These are phyloP conservation scores for Phthorimaea operculella DNA, from an alignment of 1,140 invertebrate species.

Conservation along the genomic window DNA sequence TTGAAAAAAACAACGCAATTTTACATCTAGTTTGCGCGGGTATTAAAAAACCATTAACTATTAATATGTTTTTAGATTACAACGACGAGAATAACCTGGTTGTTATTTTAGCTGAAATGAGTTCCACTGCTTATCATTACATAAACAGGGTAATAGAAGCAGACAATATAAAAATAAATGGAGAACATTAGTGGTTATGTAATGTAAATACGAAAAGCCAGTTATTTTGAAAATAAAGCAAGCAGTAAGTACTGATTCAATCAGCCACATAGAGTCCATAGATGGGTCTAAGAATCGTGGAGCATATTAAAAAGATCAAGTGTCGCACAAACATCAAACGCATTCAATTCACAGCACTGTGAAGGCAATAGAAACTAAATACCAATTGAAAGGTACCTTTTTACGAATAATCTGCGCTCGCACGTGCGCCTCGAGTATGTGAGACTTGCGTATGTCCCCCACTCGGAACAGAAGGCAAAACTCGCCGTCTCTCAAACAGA, in stretches of 20 bases:
- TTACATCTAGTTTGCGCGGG: background rate
- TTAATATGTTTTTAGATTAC: background rate
- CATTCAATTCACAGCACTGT: constrained; percentile 3
- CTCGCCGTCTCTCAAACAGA: constrained; percentile 66
- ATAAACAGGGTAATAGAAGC: too few relatives aligned
- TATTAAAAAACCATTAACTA: constrained; percentile 11
- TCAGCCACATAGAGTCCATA: constrained; percentile 23
- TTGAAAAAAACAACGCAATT: constrained; percentile 11
- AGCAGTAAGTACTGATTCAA: constrained; percentile 12
- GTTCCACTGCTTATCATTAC: too few relatives aligned
- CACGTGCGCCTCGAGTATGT: constrained; percentile 66
- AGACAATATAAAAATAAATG: too few relatives aligned
- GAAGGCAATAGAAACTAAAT: background rate
- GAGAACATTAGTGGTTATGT: too few relatives aligned
- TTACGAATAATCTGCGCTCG: constrained; percentile 66
- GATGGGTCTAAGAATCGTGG: constrained; percentile 28
- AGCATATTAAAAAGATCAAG: background rate
- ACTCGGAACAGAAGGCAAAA: constrained; percentile 67
- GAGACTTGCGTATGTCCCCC: constrained; percentile 68
- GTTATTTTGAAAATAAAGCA: constrained; percentile 8
- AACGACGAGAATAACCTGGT: too few relatives aligned
- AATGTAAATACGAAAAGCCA: constrained; percentile 1
- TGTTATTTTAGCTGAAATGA: too few relatives aligned
- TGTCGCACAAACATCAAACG: constrained; percentile 16
- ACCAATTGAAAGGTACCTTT: constrained; percentile 45